These are phyloP conservation scores for Sebastes fasciatus DNA, from an alignment of 2,113 vertebrate genomes.

Conservation along the genomic window DNA sequence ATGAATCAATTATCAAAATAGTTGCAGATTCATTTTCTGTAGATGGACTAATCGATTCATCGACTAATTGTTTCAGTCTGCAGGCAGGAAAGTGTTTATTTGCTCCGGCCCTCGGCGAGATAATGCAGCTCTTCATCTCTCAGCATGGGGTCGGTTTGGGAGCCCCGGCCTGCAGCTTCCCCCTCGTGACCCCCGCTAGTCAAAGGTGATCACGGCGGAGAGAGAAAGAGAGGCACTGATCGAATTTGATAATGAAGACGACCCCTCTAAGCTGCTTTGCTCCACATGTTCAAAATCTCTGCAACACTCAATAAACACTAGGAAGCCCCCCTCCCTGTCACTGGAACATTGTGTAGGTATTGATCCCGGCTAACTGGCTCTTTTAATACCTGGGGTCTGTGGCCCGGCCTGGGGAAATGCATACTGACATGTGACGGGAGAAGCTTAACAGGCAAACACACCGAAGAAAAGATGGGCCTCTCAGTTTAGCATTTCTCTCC, in stretches of 20 bases:
- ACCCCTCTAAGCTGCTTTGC: conserved; percentile 83
- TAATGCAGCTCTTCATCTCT: conserved; percentile 60
- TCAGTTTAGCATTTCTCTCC: conserved; percentile 74
- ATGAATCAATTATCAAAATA: neutral
- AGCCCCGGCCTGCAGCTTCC: conserved; percentile 21
- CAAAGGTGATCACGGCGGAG: conserved; percentile 80
- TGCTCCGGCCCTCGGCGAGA: conserved; percentile 30
- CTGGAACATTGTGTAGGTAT: conserved; percentile 85
- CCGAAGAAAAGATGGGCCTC: conserved; percentile 81
- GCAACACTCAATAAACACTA: conserved; percentile 77
- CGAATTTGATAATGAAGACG: conserved; percentile 87
- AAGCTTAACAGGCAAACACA: conserved; percentile 78
- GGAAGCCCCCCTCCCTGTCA: conserved; percentile 78
- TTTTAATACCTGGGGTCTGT: conserved; percentile 84
- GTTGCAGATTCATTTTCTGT: neutral
- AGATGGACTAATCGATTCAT: neutral
- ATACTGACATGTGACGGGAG: conserved; percentile 81
- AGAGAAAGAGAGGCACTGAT: conserved; percentile 78
- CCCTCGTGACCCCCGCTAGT: conserved; percentile 69
- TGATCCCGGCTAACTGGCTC: conserved; percentile 80
- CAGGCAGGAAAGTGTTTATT: conserved; percentile 43
- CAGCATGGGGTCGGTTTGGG: conserved; percentile 72
- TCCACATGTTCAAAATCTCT: conserved; percentile 83
- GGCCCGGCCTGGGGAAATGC: conserved; percentile 75
- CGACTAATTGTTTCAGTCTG: neutral